These are phyloP conservation scores for Helobdella robusta DNA, from an alignment of 2,888 invertebrate species.

Conservation along the genomic window DNA sequence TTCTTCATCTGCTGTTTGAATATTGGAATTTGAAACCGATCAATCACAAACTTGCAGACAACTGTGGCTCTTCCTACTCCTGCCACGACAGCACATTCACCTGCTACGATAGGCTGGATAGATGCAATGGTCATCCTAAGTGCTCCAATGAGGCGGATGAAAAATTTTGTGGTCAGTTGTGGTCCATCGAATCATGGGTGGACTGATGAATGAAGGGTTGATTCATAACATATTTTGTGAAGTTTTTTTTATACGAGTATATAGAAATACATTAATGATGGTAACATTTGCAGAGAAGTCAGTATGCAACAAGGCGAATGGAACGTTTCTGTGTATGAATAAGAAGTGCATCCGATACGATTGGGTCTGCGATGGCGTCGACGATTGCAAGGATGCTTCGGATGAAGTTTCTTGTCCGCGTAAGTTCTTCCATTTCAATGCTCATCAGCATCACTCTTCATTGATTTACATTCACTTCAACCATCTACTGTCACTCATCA, in stretches of 20 bases:
- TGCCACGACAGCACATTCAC: neutral
- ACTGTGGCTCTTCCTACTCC: neutral
- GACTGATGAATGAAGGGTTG: too few species aligned
- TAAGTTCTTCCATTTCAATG: too few species aligned
- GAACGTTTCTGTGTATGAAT: conserved; percentile 10
- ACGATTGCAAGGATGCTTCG: conserved; percentile 19
- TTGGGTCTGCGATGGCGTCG: conserved; percentile 18
- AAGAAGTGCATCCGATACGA: conserved; percentile 15
- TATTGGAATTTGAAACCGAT: too few species aligned
- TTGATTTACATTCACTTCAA: neutral
- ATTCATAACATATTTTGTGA: too few species aligned
- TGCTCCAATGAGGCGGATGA: neutral
- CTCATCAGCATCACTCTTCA: neutral
- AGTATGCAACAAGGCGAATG: neutral
- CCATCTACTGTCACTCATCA: neutral
- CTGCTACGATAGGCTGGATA: neutral
- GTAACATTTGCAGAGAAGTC: neutral
- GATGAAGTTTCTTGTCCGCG: conserved; percentile 6
- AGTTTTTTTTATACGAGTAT: too few species aligned
- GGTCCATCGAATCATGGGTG: too few species aligned
- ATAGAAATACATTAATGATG: too few species aligned
- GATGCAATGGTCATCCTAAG: conserved; percentile 11
- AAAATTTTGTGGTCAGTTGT: neutral
- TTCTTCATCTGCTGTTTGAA: too few species aligned
- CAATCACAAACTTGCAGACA: too few species aligned